Conservation (phyloP, 2,113 vertebrate species). For the Scartelaos histophorus region DNA sequence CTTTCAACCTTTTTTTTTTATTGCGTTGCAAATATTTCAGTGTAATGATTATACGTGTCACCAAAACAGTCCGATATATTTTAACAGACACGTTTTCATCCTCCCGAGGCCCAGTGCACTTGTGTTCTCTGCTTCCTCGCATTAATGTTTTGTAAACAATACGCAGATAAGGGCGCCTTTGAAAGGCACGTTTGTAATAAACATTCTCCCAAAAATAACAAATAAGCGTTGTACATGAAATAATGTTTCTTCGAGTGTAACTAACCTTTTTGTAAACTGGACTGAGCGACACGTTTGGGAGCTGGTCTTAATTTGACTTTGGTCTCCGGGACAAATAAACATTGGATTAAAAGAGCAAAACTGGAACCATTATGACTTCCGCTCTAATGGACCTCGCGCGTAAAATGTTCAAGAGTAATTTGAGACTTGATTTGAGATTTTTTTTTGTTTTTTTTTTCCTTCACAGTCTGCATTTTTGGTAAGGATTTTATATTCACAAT, state of each 20-base stretch:
- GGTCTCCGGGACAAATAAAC: neutral
- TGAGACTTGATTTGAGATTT: too few relatives aligned
- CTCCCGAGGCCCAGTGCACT: constrained; percentile 36
- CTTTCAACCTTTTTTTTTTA: neutral
- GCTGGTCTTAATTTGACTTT: neutral
- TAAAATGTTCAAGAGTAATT: neutral
- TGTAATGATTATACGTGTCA: neutral
- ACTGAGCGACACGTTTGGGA: neutral
- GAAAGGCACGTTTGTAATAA: constrained; percentile 61
- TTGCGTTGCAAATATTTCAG: neutral
- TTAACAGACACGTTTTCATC: constrained; percentile 21
- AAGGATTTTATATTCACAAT: neutral
- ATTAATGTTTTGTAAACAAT: constrained; percentile 74
- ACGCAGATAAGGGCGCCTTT: constrained; percentile 68
- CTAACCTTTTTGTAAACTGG: constrained; percentile 36
- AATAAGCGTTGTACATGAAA: constrained; percentile 53
- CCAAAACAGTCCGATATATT: neutral
- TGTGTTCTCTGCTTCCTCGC: constrained; percentile 64
- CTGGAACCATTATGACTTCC: neutral
- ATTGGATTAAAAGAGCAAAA: neutral
- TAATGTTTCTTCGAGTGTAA: constrained; percentile 33
- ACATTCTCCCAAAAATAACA: constrained; percentile 63
- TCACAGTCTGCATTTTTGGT: neutral
- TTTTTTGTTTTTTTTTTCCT: too few relatives aligned
- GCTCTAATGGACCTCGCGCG: neutral